Base-by-base conservation (phyloP, 1,140 invertebrate species). In the Scylla paramamosain region DNA sequence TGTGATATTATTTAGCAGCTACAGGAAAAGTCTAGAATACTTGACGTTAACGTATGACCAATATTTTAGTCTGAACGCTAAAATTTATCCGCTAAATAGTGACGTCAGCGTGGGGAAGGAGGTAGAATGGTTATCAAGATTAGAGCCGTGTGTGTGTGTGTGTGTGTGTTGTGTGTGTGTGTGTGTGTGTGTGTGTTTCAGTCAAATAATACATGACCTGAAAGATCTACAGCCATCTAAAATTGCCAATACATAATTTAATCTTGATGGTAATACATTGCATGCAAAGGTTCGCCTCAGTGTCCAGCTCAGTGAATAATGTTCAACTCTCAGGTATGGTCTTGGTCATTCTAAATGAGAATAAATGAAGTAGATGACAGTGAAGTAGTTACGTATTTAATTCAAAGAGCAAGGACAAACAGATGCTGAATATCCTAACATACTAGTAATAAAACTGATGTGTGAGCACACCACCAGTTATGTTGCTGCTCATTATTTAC, bases 191-290 rank as follows among this genome's bases (percentile, higher is more conserved):
- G 77, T 20, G 77, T 28, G 77, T 82, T 82, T 82, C 16, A 25
- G 28, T 25, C 4, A 25, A 82, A 82, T 3, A 25, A 82, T 82
- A 82, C 28, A 82, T 82, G 28, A 4, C 4, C 28, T 25, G 16
- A 89, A 25, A 89, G 0, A 89, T 91, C 32, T 77, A 93, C 28
- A 93, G 25, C 48, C 28, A 82, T 39, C 29, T 77, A 77, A 82
- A 4, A 39, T 39, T 39, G 25, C 20, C 6, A 31, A 32, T 39
- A 82, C 28, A 12, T 14, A 82, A 16, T 83, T 29, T 7, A 8
- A 93, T 20, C 6, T 39, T 28, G 20, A 77, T 28, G 28, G 25
- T 14, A 16, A 93, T 82, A n/a, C 32, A 77, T 28, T 32, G 8
- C 32, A 77, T 14, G 1, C 39, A 39, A 39, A 39, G 39, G 39